These are phyloP conservation scores for Gymnoscelis rufifasciata DNA, from an alignment of 2,888 invertebrate genomes.

Conservation along the genomic window DNA sequence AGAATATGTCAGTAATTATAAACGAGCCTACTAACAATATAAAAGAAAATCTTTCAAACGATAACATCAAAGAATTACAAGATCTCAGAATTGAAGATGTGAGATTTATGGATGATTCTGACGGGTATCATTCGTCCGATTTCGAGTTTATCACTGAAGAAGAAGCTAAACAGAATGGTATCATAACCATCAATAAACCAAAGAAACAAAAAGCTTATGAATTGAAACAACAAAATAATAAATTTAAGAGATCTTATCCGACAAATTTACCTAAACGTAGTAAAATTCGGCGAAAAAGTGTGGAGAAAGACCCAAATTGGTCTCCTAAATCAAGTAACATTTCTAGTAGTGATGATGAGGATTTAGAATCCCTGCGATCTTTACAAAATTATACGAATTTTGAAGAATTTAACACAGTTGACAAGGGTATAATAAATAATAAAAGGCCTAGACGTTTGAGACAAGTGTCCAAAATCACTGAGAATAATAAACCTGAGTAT, in stretches of 20 bases:
- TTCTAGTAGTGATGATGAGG: background rate
- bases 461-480: too few species aligned
- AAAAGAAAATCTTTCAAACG: background rate
- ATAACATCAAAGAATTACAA: constrained; percentile 7
- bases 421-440: too few species aligned
- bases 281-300: background rate
- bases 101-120: constrained; percentile 4
- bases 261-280: background rate
- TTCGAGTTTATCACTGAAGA: constrained; percentile 63
- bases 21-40: background rate
- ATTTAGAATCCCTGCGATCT: too few species aligned
- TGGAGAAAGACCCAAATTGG: background rate
- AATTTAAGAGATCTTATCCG: too few species aligned
- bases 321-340: background rate
- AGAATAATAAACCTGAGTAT: too few species aligned
- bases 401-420: too few species aligned
- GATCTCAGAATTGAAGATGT: background rate
- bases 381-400: too few species aligned
- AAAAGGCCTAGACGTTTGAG: too few species aligned
- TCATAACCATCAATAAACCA: too few species aligned
- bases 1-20: background rate
- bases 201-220: too few species aligned
- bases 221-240: too few species aligned
- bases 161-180: constrained; percentile 43
- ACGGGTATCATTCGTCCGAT: constrained; percentile 57